phyloP scores from a whole-genome alignment of 2,888 invertebrate species.

The Notodonta ziczac region DNA sequence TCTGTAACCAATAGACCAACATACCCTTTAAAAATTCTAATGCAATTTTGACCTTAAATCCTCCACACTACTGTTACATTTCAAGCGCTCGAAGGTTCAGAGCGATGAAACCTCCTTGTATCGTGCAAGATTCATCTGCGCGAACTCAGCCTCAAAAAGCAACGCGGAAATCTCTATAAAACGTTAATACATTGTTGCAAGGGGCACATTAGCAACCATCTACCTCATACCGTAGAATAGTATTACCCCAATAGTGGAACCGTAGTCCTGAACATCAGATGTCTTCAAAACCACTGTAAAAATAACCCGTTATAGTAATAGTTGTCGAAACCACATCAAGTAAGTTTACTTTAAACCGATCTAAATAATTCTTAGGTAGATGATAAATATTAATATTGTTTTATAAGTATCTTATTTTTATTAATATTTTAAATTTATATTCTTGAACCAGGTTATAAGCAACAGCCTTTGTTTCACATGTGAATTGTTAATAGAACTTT shows the following conservation, averaged over 20 bases:
- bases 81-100: neutral
- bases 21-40: neutral
- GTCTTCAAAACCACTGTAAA: no score
- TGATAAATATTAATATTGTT: no score
- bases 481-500: conserved; percentile 57
- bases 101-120: no score
- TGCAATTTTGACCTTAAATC: neutral
- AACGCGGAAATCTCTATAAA: neutral
- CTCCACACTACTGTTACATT: neutral
- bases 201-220: neutral
- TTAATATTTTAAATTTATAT: neutral
- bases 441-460: conserved; percentile 2
- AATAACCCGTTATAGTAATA: no score
- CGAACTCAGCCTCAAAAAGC: neutral
- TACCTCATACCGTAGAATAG: neutral
- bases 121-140: neutral
- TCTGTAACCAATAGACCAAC: neutral
- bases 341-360: no score
- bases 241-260: no score
- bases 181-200: neutral
- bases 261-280: no score
- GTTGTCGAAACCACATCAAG: no score
- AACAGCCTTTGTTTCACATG: conserved; percentile 54
- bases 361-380: no score
- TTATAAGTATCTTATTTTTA: neutral